Percentiles rank a stretch among this genome's conserved stretches.
phyloP scores from a whole-genome alignment of 2,888 invertebrate genomes.

The Eremobia ochroleuca region DNA sequence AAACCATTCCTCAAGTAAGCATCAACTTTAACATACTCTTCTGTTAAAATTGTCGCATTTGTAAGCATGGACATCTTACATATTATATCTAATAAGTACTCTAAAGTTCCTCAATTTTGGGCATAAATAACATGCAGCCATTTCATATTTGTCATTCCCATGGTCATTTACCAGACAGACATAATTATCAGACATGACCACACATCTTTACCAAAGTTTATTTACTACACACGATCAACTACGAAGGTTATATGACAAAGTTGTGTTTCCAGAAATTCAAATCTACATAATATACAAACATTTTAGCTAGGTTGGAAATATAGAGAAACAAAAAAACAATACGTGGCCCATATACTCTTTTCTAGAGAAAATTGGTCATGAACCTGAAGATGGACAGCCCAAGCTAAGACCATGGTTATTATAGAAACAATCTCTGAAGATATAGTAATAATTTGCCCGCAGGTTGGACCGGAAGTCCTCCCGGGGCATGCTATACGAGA shows the following conservation, averaged over 20 bases:
- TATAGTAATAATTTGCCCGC: slow-evolving; percentile 47
- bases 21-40: slow-evolving; percentile 18
- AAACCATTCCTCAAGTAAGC: not conserved
- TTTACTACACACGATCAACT: slow-evolving; percentile 1
- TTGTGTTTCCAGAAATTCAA: not conserved
- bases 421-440: not conserved
- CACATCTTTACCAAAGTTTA: slow-evolving; percentile 5
- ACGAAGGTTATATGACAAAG: not conserved
- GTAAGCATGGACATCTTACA: slow-evolving; percentile 35
- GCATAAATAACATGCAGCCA: slow-evolving; percentile 35
- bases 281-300: not conserved
- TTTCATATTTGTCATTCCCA: slow-evolving; percentile 44
- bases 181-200: slow-evolving; percentile 28
- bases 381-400: not conserved
- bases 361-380: not conserved
- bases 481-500: slow-evolving; percentile 98
- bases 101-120: slow-evolving; percentile 9
- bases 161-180: slow-evolving; percentile 37
- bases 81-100: not conserved
- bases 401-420: not conserved
- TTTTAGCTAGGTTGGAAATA: not conserved
- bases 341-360: not conserved
- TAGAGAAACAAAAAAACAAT: not conserved
- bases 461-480: slow-evolving; percentile 97
- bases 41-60: slow-evolving; percentile 21